These are phyloP conservation scores for Muschampia plurimacula DNA, from an alignment of 2,888 invertebrate species.

Conservation along the genomic window DNA sequence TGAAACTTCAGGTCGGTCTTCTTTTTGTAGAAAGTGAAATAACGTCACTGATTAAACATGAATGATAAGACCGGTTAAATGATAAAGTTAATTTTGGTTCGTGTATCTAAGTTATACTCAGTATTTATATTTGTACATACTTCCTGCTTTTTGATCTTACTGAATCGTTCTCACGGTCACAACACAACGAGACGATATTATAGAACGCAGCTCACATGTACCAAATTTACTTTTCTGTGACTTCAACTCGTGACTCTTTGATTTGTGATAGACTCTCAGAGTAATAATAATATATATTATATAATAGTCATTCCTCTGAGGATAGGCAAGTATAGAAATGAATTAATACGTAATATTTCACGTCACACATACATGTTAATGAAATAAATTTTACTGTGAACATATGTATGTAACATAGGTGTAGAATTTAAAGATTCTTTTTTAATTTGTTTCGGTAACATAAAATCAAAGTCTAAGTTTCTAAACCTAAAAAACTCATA, in stretches of 20 bases:
- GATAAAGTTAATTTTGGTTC: not conserved
- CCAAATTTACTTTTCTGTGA: too few relatives aligned
- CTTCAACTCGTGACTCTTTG: slow-evolving; percentile 56
- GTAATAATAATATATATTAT: too few relatives aligned
- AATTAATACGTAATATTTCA: slow-evolving; percentile 36
- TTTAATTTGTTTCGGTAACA: too few relatives aligned
- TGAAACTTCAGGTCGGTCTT: slow-evolving; percentile 50
- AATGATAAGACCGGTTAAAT: not conserved
- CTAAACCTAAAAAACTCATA: too few relatives aligned
- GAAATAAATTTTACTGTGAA: too few relatives aligned
- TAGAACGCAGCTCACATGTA: too few relatives aligned
- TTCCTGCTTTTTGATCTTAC: slow-evolving; percentile 18
- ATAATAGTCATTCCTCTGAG: too few relatives aligned
- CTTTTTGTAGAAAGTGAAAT: slow-evolving; percentile 50
- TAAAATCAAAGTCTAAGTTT: too few relatives aligned
- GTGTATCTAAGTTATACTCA: not conserved
- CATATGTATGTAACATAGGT: too few relatives aligned
- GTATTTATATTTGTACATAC: slow-evolving; percentile 5
- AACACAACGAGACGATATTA: slow-evolving; percentile 12
- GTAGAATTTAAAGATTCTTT: too few relatives aligned
- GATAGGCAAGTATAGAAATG: not conserved
- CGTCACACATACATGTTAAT: not conserved
- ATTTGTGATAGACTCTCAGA: slow-evolving; percentile 47
- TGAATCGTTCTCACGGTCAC: slow-evolving; percentile 24
- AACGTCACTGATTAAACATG: slow-evolving; percentile 14